Evolutionary conservation across 2,797 vertebrate genomes (phyloP).

Genomic region (Anolis apletophallus): DNA sequence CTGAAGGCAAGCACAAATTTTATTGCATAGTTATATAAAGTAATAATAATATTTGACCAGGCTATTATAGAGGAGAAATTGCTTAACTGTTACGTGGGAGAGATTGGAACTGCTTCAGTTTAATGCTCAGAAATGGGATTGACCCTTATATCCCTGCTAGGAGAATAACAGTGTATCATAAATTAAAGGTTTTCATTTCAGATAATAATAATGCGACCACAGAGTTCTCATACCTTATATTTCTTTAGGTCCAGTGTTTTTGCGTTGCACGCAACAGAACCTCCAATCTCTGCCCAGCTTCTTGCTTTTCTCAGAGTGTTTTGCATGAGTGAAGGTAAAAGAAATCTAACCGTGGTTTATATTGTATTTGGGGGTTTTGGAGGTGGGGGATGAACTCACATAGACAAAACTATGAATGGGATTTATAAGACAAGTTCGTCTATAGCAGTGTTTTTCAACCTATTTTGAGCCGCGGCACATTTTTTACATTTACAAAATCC

Average conservation of each 20-base stretch:
- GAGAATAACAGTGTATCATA: neutral
- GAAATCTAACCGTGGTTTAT: conserved; percentile 22
- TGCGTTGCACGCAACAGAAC: conserved; percentile 91
- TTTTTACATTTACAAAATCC: no score
- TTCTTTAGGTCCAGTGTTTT: conserved; percentile 92
- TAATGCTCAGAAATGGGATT: conserved; percentile 10
- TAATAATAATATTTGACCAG: conserved; percentile 55
- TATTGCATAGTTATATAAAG: conserved; percentile 42
- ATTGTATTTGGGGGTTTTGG: conserved; percentile 8
- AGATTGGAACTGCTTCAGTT: conserved; percentile 22
- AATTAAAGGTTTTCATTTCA: conserved; percentile 6
- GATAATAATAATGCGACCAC: conserved; percentile 20
- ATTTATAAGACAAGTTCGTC: neutral
- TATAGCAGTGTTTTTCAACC: neutral
- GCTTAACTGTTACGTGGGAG: conserved; percentile 22
- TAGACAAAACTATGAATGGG: neutral
- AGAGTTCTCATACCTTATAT: conserved; percentile 46
- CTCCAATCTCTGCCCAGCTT: conserved; percentile 94
- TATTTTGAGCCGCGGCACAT: no score
- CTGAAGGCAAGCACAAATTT: conserved; percentile 26
- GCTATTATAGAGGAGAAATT: conserved; percentile 29
- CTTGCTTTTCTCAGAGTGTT: conserved; percentile 97
- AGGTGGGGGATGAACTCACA: conserved; percentile 18
- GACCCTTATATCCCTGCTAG: neutral
- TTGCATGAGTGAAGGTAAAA: conserved; percentile 97